phyloP scores from a whole-genome alignment of 2,888 invertebrate genomes.

The Andrena bucephala region DNA sequence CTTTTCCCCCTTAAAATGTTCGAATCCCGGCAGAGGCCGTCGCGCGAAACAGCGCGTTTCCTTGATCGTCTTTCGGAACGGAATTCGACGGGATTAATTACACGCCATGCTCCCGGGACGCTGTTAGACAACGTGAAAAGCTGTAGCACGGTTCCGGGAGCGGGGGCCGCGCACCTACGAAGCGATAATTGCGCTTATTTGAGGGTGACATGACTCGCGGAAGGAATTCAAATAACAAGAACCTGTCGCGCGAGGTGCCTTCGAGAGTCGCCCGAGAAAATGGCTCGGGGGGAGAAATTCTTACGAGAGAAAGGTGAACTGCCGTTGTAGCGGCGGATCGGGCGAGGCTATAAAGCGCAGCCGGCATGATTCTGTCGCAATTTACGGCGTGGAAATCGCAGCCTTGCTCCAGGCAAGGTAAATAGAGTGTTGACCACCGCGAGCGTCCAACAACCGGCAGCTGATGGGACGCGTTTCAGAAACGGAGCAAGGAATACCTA shows the following conservation, averaged over 20 bases:
- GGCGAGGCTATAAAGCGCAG: constrained; percentile 54
- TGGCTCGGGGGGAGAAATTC: constrained; percentile 74
- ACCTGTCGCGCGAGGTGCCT: constrained; percentile 56
- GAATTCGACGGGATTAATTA: constrained; percentile 30
- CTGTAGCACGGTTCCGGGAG: constrained; percentile 13
- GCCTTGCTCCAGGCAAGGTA: constrained; percentile 82
- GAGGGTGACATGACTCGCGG: constrained; percentile 44
- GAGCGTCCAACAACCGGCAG: constrained; percentile 42
- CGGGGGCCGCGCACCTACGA: background rate
- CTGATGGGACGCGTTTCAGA: constrained; percentile 45
- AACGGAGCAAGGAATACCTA: constrained; percentile 12
- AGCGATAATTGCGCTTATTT: constrained; percentile 53
- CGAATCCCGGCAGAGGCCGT: background rate
- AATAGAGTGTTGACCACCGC: constrained; percentile 69
- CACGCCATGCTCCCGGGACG: background rate
- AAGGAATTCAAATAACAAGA: constrained; percentile 61
- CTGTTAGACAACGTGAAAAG: constrained; percentile 13
- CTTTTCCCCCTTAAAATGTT: background rate
- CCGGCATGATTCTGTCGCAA: constrained; percentile 74
- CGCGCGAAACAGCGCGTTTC: background rate
- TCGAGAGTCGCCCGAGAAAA: constrained; percentile 64
- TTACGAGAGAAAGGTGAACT: constrained; percentile 73
- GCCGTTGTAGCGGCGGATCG: constrained; percentile 36
- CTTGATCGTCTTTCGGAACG: background rate
- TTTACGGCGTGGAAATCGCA: constrained; percentile 79